These are phyloP conservation scores for Thecophora atra DNA, from an alignment of 2,888 invertebrate genomes.

Conservation along the genomic window DNA sequence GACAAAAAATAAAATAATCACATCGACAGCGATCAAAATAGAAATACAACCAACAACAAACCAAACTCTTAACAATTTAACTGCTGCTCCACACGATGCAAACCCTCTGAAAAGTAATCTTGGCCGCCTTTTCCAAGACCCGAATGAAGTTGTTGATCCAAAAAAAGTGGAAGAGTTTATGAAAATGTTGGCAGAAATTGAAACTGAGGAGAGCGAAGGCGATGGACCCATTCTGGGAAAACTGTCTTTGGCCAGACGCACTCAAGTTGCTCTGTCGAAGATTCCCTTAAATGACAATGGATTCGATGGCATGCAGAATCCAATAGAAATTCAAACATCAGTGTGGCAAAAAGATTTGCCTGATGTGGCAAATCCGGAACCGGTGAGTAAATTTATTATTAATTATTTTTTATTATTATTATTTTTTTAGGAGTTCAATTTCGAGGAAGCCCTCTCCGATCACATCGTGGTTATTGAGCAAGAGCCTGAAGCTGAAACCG, in stretches of 20 bases:
- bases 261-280: slow-evolving; percentile 70
- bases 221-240: slow-evolving; percentile 75
- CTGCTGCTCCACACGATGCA: slow-evolving; percentile 31
- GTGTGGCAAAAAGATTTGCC: slow-evolving; percentile 54
- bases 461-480: slow-evolving; percentile 59
- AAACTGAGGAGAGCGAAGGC: slow-evolving; percentile 65
- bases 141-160: slow-evolving; percentile 65
- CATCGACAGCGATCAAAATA: slow-evolving; percentile 19
- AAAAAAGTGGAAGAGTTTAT: slow-evolving; percentile 63
- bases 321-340: slow-evolving; percentile 49
- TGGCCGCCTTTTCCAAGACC: slow-evolving; percentile 62
- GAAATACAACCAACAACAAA: background rate
- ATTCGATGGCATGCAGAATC: slow-evolving; percentile 43
- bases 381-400: slow-evolving; percentile 44
- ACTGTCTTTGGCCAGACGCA: slow-evolving; percentile 74
- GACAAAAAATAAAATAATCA: slow-evolving; percentile 45
- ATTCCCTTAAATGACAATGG: slow-evolving; percentile 52
- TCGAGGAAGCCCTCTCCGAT: slow-evolving; percentile 56
- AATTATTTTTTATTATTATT: too few relatives aligned
- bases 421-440: slow-evolving; percentile 54
- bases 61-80: background rate
- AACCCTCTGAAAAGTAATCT: slow-evolving; percentile 51
- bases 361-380: slow-evolving; percentile 46
- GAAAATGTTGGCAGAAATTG: slow-evolving; percentile 63
- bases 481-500: slow-evolving; percentile 60